phyloP scores from a whole-genome alignment of 2,888 invertebrate genomes.

The Agrochola circellaris region DNA sequence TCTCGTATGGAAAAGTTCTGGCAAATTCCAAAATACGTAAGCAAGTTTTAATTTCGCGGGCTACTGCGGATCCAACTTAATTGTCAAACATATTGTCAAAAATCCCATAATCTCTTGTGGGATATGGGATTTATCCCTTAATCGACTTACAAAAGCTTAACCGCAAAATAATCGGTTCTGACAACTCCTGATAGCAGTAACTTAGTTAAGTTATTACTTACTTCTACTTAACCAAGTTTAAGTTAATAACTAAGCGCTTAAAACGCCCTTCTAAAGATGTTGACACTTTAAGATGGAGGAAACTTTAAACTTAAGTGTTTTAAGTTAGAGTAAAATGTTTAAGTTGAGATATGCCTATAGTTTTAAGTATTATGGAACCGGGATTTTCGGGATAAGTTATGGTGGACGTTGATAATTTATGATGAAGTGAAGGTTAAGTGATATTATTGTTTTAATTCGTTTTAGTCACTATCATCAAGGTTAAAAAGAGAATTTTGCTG shows the following conservation, averaged over 20 bases:
- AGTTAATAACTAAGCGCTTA: constrained; percentile 67
- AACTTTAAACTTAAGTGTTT: constrained; percentile 59
- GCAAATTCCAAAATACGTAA: too few relatives aligned
- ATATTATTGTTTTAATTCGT: too few relatives aligned
- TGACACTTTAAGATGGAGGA: constrained; percentile 61
- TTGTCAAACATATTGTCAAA: not conserved
- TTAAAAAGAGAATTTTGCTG: too few relatives aligned
- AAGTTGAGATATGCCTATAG: constrained; percentile 43
- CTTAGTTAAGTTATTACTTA: constrained; percentile 64
- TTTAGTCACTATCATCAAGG: too few relatives aligned
- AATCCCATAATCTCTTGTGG: constrained; percentile 2
- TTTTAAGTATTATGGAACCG: constrained; percentile 36
- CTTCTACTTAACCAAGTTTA: constrained; percentile 63
- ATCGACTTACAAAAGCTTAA: constrained; percentile 43
- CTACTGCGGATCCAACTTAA: too few relatives aligned
- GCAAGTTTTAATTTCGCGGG: too few relatives aligned
- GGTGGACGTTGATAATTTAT: not conserved
- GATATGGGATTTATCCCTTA: constrained; percentile 4
- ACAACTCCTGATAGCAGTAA: constrained; percentile 61
- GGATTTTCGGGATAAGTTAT: constrained; percentile 28
- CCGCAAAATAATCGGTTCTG: constrained; percentile 65
- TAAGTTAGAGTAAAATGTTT: constrained; percentile 43
- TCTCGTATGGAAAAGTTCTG: too few relatives aligned
- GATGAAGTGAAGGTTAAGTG: too few relatives aligned
- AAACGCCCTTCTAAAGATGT: constrained; percentile 66